Base-by-base conservation (phyloP, 1,140 invertebrate genomes). In the Acyrthosiphon pisum region DNA sequence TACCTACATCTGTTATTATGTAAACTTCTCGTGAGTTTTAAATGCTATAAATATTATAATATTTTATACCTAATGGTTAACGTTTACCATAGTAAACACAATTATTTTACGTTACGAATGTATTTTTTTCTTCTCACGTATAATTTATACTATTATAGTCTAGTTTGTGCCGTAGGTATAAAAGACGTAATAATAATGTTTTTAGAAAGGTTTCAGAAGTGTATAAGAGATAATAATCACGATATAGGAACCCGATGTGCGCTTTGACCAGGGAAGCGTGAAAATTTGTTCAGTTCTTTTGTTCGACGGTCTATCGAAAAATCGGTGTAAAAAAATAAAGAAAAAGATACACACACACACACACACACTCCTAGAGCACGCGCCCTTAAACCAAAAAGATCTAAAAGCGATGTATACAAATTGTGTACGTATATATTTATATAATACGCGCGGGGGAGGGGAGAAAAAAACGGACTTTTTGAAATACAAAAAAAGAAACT, bases 191-290 rank as follows among this genome's bases (percentile, higher is more conserved):
- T 84, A 84, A 84, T 84, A 41, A 41, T 76, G 60, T 88, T 88
- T 53, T 88, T 88, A 35, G 53, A 60, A 90, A 60, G 26, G 53
- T 90, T 60, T 60, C 88, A 37, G 23, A 89, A 89, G 53, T 44
- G 88, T 56, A 60, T 30, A 90, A 60, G 6, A 90, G 30, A 90
- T 90, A 90, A 56, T 60, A 50, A 90, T 90, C 88, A 60, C 53
- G 41, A 41, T 26, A 50, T 26, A 50, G 37, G 37, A 56, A 90
- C 48, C 35, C 48, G n/a, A 56, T 89, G 48, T n/a, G 46, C 50
- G 87, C 88, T 90, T 90, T 90, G 88, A 90, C 88, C 23, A 23
- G 53, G 23, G 50, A 90, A 90, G 88, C 88, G 53, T 90, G 88
- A 90, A 90, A 90, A 90, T 90, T 56, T 37, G 8, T 90, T 35